Evolutionary conservation across 2,888 invertebrate genomes (phyloP).

Genomic region (Congeria kusceri): DNA sequence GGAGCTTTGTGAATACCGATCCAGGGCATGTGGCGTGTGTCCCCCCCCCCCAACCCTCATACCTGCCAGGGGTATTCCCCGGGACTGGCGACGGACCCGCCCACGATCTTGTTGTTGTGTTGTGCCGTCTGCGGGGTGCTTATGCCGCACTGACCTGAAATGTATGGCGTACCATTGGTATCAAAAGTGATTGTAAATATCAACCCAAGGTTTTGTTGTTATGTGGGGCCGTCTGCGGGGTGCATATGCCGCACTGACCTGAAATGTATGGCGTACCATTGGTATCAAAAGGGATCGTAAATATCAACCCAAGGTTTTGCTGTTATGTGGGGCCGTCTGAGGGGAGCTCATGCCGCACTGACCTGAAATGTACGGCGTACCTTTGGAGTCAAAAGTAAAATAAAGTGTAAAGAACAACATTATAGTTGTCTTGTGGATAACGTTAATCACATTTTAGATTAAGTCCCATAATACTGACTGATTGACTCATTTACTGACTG

Average conservation of each 20-base stretch:
- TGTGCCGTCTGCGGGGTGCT: constrained; percentile 56
- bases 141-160: constrained; percentile 73
- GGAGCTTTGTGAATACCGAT: too few relatives aligned
- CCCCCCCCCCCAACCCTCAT: too few relatives aligned
- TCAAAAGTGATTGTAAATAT: too few relatives aligned
- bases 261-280: background rate
- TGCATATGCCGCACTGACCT: constrained; percentile 75
- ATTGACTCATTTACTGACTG: too few relatives aligned
- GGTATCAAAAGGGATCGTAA: too few relatives aligned
- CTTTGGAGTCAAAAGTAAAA: too few relatives aligned
- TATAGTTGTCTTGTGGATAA: too few relatives aligned
- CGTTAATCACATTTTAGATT: too few relatives aligned
- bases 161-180: too few relatives aligned
- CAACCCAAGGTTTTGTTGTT: constrained; percentile 73
- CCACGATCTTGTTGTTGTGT: constrained; percentile 70
- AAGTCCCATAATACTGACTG: too few relatives aligned
- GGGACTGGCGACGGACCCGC: constrained; percentile 66
- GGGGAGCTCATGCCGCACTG: constrained; percentile 73
- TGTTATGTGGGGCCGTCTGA: constrained; percentile 38
- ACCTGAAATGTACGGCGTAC: constrained; percentile 52
- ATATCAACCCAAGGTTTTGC: constrained; percentile 76
- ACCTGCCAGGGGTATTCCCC: constrained; percentile 81
- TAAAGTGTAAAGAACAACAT: too few relatives aligned
- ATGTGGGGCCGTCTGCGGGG: constrained; percentile 48
- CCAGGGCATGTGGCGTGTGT: too few relatives aligned